phyloP scores from a whole-genome alignment of 2,888 invertebrate genomes.

The Epistrophe grossulariae region DNA sequence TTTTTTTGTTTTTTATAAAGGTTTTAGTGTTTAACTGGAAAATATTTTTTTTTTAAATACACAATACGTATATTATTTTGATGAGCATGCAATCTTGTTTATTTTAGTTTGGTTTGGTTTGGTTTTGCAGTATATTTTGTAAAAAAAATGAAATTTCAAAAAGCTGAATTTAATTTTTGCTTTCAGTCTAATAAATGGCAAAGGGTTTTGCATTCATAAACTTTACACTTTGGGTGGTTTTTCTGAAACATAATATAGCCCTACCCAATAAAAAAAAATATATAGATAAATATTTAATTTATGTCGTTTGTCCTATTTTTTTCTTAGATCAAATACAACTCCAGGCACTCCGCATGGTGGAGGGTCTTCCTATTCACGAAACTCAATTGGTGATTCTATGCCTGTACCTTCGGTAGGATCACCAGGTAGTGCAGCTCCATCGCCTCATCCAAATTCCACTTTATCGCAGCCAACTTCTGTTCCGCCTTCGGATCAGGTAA shows the following conservation, averaged over 20 bases:
- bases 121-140: conserved; percentile 41
- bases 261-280: neutral
- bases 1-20: conserved; percentile 15
- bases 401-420: conserved; percentile 86
- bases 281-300: neutral
- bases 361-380: conserved; percentile 88
- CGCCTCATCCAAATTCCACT: conserved; percentile 86
- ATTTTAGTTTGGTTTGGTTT: conserved; percentile 42
- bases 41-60: neutral
- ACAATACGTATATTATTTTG: conserved; percentile 5
- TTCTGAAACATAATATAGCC: conserved; percentile 5
- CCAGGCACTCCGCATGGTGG: conserved; percentile 86
- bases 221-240: conserved; percentile 45
- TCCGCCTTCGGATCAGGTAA: conserved; percentile 85
- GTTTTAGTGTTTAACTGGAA: conserved; percentile 7
- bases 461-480: conserved; percentile 90
- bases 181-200: conserved; percentile 66
- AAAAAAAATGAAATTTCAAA: conserved; percentile 6
- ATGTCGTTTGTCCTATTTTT: neutral
- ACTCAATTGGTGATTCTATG: conserved; percentile 83
- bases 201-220: conserved; percentile 56
- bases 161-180: conserved; percentile 57
- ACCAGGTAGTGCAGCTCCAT: conserved; percentile 88
- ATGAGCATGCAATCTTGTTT: conserved; percentile 54
- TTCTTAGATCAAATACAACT: conserved; percentile 79